phyloP scores from a whole-genome alignment of 2,888 invertebrate species.

The Machimus atricapillus region DNA sequence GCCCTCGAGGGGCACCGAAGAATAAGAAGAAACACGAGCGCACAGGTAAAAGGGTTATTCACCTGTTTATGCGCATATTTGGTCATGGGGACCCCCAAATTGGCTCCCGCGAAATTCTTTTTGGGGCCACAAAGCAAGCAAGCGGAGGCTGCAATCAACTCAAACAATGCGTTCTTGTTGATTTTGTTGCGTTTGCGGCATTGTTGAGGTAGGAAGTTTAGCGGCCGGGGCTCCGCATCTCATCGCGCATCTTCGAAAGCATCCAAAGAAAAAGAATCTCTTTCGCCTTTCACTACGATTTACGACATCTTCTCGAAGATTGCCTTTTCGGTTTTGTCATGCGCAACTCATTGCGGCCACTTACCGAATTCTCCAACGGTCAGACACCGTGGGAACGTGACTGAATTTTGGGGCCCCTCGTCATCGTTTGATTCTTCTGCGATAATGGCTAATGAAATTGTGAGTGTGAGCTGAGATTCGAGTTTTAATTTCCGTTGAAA shows the following conservation, averaged over 20 bases:
- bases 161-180: background rate
- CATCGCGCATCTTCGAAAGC: background rate
- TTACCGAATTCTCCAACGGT: conserved; percentile 7
- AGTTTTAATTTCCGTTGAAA: background rate
- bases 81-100: conserved; percentile 11
- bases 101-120: conserved; percentile 24
- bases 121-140: background rate
- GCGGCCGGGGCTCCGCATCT: background rate
- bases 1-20: background rate
- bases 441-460: background rate
- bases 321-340: background rate
- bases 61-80: conserved; percentile 26
- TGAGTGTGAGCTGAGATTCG: background rate
- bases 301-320: background rate
- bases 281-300: background rate
- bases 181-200: background rate
- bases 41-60: conserved; percentile 22
- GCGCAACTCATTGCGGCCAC: conserved; percentile 10
- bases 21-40: conserved; percentile 1
- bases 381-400: conserved; percentile 17
- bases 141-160: background rate
- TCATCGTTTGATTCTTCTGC: background rate
- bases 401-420: background rate
- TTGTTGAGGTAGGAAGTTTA: background rate
- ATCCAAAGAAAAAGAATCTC: background rate